These are phyloP conservation scores for Sinonovacula constricta DNA, from an alignment of 1,140 invertebrate species.

Conservation along the genomic window DNA sequence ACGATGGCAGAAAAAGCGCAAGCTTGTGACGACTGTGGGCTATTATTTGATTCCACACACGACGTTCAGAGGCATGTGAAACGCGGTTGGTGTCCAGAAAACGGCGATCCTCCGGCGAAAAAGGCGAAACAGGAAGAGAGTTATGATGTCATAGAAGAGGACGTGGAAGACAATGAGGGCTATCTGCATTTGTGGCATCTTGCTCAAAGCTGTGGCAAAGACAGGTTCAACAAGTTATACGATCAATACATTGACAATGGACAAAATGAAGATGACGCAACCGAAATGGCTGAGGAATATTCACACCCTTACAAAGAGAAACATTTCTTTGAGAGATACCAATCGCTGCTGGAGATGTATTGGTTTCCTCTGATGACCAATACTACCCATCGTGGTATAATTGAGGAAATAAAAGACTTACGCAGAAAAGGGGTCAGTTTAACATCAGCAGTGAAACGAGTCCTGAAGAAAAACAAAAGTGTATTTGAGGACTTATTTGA, in stretches of 20 bases:
- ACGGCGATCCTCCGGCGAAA: too few species aligned
- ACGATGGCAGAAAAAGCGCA: too few species aligned
- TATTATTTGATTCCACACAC: too few species aligned
- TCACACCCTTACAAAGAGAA: background rate
- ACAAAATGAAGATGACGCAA: slow-evolving; percentile 10
- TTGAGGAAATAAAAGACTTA: slow-evolving; percentile 14
- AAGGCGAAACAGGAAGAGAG: background rate
- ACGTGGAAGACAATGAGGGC: too few species aligned
- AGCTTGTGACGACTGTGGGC: too few species aligned
- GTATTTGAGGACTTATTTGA: too few species aligned
- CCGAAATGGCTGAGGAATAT: slow-evolving; percentile 4
- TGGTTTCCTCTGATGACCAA: background rate
- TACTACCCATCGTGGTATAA: background rate
- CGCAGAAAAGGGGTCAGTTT: too few species aligned
- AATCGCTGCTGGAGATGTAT: background rate
- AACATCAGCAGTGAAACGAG: slow-evolving; percentile 20
- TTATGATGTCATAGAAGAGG: background rate
- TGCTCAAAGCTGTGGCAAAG: too few species aligned
- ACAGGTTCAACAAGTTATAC: too few species aligned
- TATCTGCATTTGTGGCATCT: too few species aligned
- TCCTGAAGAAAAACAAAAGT: slow-evolving; percentile 15
- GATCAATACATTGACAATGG: slow-evolving; percentile 22
- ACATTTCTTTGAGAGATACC: too few species aligned
- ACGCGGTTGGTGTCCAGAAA: too few species aligned
- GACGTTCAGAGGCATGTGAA: slow-evolving; percentile 5